A percentile compares a stretch with the other conserved stretches of the same genome.
Conservation (phyloP, 2,888 invertebrate species). For the Stenodera caucasica region DNA sequence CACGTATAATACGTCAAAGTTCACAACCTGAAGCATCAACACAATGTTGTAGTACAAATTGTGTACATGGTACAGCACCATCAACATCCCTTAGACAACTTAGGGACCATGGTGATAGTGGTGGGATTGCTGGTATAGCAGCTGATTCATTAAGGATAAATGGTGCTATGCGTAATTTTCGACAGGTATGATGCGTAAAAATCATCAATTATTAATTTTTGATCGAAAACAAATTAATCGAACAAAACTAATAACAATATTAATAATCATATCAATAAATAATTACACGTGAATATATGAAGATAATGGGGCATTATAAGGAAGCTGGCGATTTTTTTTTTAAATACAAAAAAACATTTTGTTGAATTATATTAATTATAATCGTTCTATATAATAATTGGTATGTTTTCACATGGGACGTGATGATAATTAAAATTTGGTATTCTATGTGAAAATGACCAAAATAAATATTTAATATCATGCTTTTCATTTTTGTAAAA, state of each 20-base stretch:
- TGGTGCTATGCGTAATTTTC: conserved; percentile 94
- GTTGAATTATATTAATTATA: no score
- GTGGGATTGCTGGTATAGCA: conserved; percentile 92
- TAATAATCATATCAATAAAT: no score
- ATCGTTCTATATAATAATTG: not conserved
- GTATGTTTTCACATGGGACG: not conserved
- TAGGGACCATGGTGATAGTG: conserved; percentile 68
- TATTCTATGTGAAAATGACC: no score
- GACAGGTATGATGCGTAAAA: conserved; percentile 70
- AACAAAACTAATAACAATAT: no score
- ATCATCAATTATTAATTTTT: conserved; percentile 1
- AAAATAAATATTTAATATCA: no score
- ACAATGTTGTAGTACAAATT: conserved; percentile 64
- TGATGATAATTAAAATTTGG: no score
- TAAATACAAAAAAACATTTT: no score
- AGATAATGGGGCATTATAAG: no score
- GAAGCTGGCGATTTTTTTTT: no score
- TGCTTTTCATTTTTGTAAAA: no score
- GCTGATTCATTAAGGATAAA: conserved; percentile 95
- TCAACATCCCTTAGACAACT: conserved; percentile 87
- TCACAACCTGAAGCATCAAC: conserved; percentile 79
- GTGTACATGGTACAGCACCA: conserved; percentile 70
- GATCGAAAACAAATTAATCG: not conserved
- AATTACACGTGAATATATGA: no score
- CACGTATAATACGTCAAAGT: conserved; percentile 85